A percentile compares a stretch with the other conserved stretches of the same genome.
These are phyloP conservation scores for Anagrus nilaparvatae DNA, from an alignment of 1,140 invertebrate species.

Conservation along the genomic window DNA sequence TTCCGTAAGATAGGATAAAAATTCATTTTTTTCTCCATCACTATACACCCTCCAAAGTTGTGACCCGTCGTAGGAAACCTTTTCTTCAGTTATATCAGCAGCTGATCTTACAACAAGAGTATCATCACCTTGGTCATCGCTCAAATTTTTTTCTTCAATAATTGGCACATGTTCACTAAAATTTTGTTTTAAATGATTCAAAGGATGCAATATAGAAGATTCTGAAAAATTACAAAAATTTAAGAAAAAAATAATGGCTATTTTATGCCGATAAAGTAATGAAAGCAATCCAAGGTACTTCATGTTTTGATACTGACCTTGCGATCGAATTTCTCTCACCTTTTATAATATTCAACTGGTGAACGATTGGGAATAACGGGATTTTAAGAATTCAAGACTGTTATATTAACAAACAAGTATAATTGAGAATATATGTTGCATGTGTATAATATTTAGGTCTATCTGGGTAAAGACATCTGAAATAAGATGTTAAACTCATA, in stretches of 20 bases:
- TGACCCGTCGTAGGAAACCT: conserved; percentile 41
- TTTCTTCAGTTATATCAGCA: conserved; percentile 30
- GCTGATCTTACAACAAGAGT: conserved; percentile 24
- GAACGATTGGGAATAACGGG: conserved; percentile 29
- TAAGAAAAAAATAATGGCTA: too few relatives aligned
- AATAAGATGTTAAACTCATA: too few relatives aligned
- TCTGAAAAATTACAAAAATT: too few relatives aligned
- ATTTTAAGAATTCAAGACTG: conserved; percentile 21
- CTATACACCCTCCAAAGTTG: conserved; percentile 42
- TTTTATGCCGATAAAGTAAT: too few relatives aligned
- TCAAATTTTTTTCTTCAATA: conserved; percentile 14
- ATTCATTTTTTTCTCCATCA: conserved; percentile 30
- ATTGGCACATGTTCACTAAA: conserved; percentile 22
- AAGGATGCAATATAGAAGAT: too few relatives aligned
- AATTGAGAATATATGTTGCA: too few relatives aligned
- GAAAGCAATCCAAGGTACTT: too few relatives aligned
- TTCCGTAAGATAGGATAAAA: conserved; percentile 37
- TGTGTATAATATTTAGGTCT: too few relatives aligned
- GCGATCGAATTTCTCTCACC: conserved; percentile 18
- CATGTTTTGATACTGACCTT: too few relatives aligned
- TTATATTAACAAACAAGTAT: too few relatives aligned
- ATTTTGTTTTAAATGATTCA: too few relatives aligned
- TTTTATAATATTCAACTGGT: conserved; percentile 38
- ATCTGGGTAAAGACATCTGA: too few relatives aligned
- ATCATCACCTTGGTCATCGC: conserved; percentile 13